Percentiles rank a stretch among this genome's conserved stretches.
Evolutionary conservation across 2,797 vertebrate genomes (phyloP).

Genomic region (Halcyon smyrnensis): DNA sequence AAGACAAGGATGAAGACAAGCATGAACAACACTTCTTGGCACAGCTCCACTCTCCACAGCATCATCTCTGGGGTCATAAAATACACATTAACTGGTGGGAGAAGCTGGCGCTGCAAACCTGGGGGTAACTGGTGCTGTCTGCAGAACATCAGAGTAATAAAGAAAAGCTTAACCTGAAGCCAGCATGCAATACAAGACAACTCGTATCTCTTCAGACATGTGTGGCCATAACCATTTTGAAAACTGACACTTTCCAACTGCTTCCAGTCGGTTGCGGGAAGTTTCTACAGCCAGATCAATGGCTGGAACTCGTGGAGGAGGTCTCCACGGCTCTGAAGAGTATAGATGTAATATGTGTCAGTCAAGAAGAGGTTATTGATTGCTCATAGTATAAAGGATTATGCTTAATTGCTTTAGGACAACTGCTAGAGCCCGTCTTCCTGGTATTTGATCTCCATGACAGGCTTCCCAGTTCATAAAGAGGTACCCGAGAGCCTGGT

Average conservation of each 20-base stretch:
- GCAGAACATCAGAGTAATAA: slow-evolving; percentile 9
- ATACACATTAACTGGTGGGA: slow-evolving; percentile 21
- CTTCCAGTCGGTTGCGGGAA: not conserved
- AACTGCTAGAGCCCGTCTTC: not conserved
- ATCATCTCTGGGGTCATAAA: slow-evolving; percentile 43
- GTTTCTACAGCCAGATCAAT: slow-evolving; percentile 11
- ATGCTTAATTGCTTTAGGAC: not conserved
- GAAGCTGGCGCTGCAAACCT: slow-evolving; percentile 7
- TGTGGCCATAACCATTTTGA: not conserved
- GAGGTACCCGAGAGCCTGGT: fast-evolving
- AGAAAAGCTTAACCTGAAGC: slow-evolving; percentile 28
- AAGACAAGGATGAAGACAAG: slow-evolving; percentile 18
- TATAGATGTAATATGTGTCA: not conserved
- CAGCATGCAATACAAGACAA: not conserved
- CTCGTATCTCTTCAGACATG: not conserved
- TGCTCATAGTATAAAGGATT: not conserved
- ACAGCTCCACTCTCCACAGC: not conserved
- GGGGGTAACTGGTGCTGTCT: not conserved
- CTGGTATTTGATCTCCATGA: not conserved
- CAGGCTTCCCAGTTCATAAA: not conserved
- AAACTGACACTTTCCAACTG: not conserved
- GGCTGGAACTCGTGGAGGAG: not conserved
- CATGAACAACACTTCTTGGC: slow-evolving; percentile 32
- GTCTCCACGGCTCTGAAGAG: not conserved
- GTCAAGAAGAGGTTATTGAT: not conserved